Base-by-base conservation (phyloP, 2,797 vertebrate genomes). In the Gallinago nigripennis region DNA sequence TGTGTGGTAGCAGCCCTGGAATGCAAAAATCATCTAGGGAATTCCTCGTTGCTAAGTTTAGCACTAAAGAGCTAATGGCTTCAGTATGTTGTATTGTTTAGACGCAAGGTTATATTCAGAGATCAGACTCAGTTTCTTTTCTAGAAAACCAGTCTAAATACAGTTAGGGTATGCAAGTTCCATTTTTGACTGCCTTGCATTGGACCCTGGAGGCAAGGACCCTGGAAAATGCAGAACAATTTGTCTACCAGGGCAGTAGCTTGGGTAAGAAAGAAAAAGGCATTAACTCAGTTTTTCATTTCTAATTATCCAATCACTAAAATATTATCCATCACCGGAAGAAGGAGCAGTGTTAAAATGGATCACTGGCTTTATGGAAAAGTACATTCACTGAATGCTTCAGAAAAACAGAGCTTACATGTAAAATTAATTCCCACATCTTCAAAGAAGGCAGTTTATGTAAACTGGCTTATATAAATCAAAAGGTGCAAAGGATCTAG, bases 1-100 rank as follows among this genome's bases (percentile, higher is more conserved):
- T 96, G 71, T 56, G 21, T 87, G 80, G 95, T 82, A 97, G 95
- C 83, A 97, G 86, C 75, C 84, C 80, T 92, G 89, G 94, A 97
- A 97, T 97, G 92, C 83, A 95, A 96, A 97, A 97, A 83, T 94
- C 89, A 94, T 94, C 91, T 84, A 82, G 90, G 88, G 93, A 97
- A 96, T 97, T 97, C 82, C 70, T 94, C 86, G 73, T 88, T 3
- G 45, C 83, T 88, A 91, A 78, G 61, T 95, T 95, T 96, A 96
- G 61, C 13, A 17, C 95, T 94, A 84, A 95, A 97, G 64, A 95
- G 54, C 82, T 95, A 96, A 89, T 96, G 48, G 63, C 48, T 96
- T 95, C 80, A 86, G 73, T 82, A 70, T 94, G 80, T 24, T 77
- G 31, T 61, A 86, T 83, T 91, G 69, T 90, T 89, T 76, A 88